phyloP scores from a whole-genome alignment of 30 jellyfish, hydroid and myxozoan species.

The Chrysaora quinquecirrha region DNA sequence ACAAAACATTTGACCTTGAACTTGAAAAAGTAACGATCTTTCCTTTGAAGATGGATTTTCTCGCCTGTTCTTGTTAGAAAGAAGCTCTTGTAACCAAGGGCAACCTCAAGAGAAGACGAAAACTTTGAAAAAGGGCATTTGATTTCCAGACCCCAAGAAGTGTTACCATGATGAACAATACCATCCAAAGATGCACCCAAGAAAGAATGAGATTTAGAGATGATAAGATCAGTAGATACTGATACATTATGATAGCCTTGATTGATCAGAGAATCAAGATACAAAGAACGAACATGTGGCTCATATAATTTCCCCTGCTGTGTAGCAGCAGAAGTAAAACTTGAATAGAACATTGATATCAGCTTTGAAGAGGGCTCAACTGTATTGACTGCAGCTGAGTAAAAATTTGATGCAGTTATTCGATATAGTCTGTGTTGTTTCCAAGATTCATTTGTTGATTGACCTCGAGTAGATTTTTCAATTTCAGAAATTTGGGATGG shows the following conservation, averaged over 20 bases:
- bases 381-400: conserved; percentile 22
- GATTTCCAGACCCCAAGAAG: conserved; percentile 22
- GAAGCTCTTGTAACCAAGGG: conserved; percentile 2
- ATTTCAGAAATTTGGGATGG: background rate
- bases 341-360: conserved; percentile 7
- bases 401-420: conserved; percentile 21
- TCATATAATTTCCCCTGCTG: conserved; percentile 21
- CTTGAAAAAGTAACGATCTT: conserved; percentile 9
- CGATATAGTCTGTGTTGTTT: conserved; percentile 9
- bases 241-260: conserved; percentile 1
- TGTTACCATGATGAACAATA: background rate
- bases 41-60: background rate
- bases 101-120: conserved; percentile 5
- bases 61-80: conserved; percentile 4
- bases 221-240: background rate
- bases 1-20: conserved; percentile 27
- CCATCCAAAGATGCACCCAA: conserved; percentile 32
- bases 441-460: conserved; percentile 25
- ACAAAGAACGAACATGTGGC: conserved; percentile 24
- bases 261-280: background rate
- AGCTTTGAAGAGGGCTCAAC: conserved; percentile 33
- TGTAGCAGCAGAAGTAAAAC: conserved; percentile 14
- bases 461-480: conserved; percentile 16
- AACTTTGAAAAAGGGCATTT: conserved; percentile 24
- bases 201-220: conserved; percentile 10